Evolutionary conservation across 2,113 vertebrate genomes (phyloP).

Genomic region (Muntiacus muntjak): DNA sequence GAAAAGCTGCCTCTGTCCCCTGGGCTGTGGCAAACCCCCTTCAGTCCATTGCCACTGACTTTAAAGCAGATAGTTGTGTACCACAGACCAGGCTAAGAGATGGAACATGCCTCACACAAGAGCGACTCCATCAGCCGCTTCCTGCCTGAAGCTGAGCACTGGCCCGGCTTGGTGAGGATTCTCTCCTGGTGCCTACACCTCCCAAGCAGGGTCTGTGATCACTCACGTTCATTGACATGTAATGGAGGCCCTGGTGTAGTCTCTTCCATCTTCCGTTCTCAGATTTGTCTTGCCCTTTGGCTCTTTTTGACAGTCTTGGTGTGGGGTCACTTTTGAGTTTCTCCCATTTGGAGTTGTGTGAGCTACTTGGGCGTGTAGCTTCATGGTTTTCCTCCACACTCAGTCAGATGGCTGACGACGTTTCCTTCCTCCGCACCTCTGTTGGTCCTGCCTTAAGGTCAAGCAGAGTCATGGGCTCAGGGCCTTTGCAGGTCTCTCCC

Average conservation of each 20-base stretch:
- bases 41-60: neutral
- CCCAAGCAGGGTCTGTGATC: too few relatives aligned
- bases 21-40: neutral
- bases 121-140: fast-evolving
- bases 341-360: neutral
- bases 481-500: neutral
- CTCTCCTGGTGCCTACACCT: neutral
- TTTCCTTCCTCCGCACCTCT: neutral
- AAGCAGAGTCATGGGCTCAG: neutral
- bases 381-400: neutral
- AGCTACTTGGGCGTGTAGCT: neutral
- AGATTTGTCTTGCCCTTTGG: neutral
- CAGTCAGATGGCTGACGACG: neutral
- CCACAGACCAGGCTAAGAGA: neutral
- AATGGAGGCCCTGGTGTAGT: neutral
- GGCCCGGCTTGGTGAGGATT: neutral
- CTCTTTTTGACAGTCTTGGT: neutral
- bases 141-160: neutral
- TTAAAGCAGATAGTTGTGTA: neutral
- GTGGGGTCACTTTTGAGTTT: neutral
- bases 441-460: neutral
- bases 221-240: neutral
- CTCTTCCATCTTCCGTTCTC: neutral
- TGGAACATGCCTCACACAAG: neutral
- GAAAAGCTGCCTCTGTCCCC: neutral